Percentiles rank a stretch among this genome's conserved stretches.
Evolutionary conservation across 1,140 invertebrate genomes (phyloP).

Genomic region (Phymastichus coffea): DNA sequence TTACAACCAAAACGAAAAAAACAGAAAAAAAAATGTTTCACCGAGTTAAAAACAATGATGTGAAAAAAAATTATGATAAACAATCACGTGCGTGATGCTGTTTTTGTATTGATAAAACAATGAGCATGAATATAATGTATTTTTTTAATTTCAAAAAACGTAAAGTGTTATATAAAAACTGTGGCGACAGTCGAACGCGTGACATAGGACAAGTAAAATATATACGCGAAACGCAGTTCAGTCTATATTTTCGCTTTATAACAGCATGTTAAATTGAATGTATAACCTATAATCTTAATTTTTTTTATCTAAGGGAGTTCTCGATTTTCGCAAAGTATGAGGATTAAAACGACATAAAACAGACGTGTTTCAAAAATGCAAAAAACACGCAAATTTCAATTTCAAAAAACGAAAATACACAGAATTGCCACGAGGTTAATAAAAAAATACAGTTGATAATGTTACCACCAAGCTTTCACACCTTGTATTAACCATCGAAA

Average conservation of each 20-base stretch:
- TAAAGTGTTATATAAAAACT: conserved; percentile 1
- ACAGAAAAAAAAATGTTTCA: conserved; percentile 3
- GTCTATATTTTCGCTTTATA: conserved; percentile 14
- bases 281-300: too few species aligned
- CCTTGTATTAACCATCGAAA: conserved; percentile 11
- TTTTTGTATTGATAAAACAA: conserved; percentile 27
- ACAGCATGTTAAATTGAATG: background rate
- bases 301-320: too few species aligned
- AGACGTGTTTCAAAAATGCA: too few species aligned
- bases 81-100: conserved; percentile 15
- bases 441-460: background rate
- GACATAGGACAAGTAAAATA: conserved; percentile 13
- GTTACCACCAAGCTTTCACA: background rate
- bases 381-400: background rate
- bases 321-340: conserved; percentile 16
- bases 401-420: background rate
- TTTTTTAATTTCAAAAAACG: conserved; percentile 27
- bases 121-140: conserved; percentile 19
- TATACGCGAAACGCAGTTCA: conserved; percentile 6
- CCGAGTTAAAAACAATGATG: conserved; percentile 1
- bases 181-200: conserved; percentile 11
- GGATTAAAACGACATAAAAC: conserved; percentile 21
- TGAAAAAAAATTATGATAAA: conserved; percentile 17
- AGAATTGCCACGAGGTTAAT: background rate
- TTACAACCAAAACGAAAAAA: too few species aligned